These are phyloP conservation scores for Hetaerina americana DNA, from an alignment of 1,140 invertebrate species.

Conservation along the genomic window DNA sequence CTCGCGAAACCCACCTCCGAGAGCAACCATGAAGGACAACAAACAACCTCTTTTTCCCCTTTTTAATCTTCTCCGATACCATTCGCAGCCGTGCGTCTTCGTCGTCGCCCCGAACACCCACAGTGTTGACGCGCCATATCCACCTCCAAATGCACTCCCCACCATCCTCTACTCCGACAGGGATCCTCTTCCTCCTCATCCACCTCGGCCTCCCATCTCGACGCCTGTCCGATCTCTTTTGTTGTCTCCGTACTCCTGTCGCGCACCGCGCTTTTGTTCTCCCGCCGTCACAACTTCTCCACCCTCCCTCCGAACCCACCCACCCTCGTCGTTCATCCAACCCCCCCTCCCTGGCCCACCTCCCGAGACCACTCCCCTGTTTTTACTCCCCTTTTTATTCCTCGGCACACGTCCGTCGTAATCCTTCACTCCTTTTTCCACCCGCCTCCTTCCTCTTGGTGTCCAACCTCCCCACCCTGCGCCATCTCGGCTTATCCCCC, in stretches of 20 bases:
- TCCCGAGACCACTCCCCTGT: not conserved
- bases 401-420: no score
- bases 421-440: not conserved
- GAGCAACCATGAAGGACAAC: no score
- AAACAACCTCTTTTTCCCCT: no score
- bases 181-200: not conserved
- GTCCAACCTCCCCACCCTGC: not conserved
- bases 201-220: not conserved
- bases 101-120: no score
- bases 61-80: no score
- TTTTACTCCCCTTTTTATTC: not conserved
- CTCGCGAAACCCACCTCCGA: no score
- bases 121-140: no score
- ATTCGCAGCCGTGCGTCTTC: no score
- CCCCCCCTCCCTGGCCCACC: not conserved
- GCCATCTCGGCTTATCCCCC: not conserved
- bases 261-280: not conserved
- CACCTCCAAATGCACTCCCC: not conserved
- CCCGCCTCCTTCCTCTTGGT: not conserved
- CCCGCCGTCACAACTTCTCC: not conserved
- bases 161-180: not conserved
- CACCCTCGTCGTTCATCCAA: not conserved
- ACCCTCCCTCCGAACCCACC: not conserved
- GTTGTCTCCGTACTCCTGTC: not conserved
- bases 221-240: not conserved